These are phyloP conservation scores for Oceanodroma tethys DNA, from an alignment of 2,113 vertebrate genomes.

Conservation along the genomic window DNA sequence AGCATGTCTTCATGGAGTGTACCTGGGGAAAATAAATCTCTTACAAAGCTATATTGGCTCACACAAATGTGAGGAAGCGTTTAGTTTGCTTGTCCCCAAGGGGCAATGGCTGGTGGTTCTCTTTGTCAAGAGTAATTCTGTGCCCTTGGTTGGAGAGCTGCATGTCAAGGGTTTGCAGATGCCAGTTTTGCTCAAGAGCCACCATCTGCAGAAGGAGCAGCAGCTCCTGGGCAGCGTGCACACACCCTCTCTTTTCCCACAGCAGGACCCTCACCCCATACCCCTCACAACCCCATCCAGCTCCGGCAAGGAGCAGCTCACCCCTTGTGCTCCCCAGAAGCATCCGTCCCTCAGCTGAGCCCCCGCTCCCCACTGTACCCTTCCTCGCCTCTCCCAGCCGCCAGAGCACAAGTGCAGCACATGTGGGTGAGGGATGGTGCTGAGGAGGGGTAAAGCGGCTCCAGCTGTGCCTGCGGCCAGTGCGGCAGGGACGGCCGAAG, in stretches of 20 bases:
- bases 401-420: neutral
- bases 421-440: neutral
- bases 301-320: neutral
- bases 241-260: neutral
- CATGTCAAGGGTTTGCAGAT: neutral
- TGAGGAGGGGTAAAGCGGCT: neutral
- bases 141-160: neutral
- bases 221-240: rapidly evolving
- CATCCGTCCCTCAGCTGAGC: rapidly evolving
- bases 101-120: neutral
- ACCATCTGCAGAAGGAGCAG: neutral
- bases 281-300: neutral
- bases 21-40: neutral
- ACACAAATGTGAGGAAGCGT: neutral
- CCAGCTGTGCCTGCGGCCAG: neutral
- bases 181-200: neutral
- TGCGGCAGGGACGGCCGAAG: rapidly evolving
- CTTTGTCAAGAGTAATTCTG: neutral
- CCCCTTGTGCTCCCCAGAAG: neutral
- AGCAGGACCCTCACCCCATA: neutral
- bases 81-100: neutral
- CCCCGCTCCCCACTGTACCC: neutral
- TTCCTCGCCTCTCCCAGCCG: neutral
- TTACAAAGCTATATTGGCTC: neutral
- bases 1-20: rapidly evolving